These are phyloP conservation scores for Taenaris catops DNA, from an alignment of 2,888 invertebrate genomes.

Conservation along the genomic window DNA sequence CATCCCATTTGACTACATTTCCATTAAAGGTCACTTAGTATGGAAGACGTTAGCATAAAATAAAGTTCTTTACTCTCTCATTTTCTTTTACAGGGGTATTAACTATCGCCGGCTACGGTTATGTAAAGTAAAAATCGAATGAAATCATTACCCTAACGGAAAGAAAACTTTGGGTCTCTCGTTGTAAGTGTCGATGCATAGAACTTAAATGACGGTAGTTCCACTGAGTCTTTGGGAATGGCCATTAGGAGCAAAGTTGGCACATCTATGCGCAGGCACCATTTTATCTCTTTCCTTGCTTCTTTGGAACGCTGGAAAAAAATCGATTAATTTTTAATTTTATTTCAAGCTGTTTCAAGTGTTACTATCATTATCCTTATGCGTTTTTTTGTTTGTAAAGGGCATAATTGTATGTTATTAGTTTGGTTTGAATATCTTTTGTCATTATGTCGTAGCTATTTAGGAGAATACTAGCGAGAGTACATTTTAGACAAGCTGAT, in stretches of 20 bases:
- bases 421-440: too few relatives aligned
- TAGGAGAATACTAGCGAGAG: too few relatives aligned
- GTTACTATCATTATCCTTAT: too few relatives aligned
- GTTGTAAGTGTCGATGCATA: slow-evolving; percentile 23
- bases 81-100: slow-evolving; percentile 20
- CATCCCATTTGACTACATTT: slow-evolving; percentile 13
- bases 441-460: too few relatives aligned
- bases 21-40: slow-evolving; percentile 21
- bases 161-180: slow-evolving; percentile 13
- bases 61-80: slow-evolving; percentile 18
- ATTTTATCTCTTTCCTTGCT: slow-evolving; percentile 29
- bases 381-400: too few relatives aligned
- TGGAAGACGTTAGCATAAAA: slow-evolving; percentile 21
- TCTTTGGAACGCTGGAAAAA: too few relatives aligned
- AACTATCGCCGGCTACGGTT: slow-evolving; percentile 20
- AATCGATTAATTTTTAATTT: too few relatives aligned
- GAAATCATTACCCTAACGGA: slow-evolving; percentile 22
- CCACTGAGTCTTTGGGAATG: slow-evolving; percentile 23
- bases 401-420: too few relatives aligned
- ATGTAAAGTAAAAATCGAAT: slow-evolving; percentile 24
- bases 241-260: slow-evolving; percentile 31
- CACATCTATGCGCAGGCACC: slow-evolving; percentile 32
- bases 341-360: too few relatives aligned
- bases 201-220: slow-evolving; percentile 26
- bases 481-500: too few relatives aligned